Conservation (phyloP, 2,797 vertebrate genomes). For the Phrynocephalus vlangalii region DNA sequence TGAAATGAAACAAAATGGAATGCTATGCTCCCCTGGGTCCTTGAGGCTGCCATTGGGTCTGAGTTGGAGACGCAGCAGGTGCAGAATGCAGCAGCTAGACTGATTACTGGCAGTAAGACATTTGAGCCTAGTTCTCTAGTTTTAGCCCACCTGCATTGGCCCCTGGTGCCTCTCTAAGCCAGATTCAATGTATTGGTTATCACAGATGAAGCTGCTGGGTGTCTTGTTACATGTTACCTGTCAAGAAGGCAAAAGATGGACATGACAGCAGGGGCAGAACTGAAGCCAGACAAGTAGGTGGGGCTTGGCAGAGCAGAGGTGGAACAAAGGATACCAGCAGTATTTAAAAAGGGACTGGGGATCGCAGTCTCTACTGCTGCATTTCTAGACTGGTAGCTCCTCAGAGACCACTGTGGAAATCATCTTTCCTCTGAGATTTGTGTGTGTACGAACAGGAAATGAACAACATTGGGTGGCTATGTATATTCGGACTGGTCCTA, state of each 20-base stretch:
- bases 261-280: neutral
- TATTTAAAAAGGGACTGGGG: neutral
- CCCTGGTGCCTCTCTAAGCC: no score
- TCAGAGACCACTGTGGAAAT: neutral
- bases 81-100: no score
- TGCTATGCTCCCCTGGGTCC: no score
- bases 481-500: conserved; percentile 60
- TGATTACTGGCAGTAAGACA: no score
- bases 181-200: no score
- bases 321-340: neutral
- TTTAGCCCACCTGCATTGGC: no score
- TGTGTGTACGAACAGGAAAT: conserved; percentile 15
- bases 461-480: conserved; percentile 23
- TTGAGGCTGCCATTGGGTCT: no score
- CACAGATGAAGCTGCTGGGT: no score
- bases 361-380: neutral
- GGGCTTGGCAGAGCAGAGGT: neutral
- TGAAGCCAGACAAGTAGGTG: neutral
- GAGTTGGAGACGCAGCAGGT: no score
- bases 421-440: neutral
- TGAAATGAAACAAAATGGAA: no score
- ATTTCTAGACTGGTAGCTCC: neutral
- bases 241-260: neutral
- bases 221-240: neutral
- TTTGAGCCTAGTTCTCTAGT: no score